Conservation (phyloP, 2,797 vertebrate genomes). For the Echiichthys vipera region DNA sequence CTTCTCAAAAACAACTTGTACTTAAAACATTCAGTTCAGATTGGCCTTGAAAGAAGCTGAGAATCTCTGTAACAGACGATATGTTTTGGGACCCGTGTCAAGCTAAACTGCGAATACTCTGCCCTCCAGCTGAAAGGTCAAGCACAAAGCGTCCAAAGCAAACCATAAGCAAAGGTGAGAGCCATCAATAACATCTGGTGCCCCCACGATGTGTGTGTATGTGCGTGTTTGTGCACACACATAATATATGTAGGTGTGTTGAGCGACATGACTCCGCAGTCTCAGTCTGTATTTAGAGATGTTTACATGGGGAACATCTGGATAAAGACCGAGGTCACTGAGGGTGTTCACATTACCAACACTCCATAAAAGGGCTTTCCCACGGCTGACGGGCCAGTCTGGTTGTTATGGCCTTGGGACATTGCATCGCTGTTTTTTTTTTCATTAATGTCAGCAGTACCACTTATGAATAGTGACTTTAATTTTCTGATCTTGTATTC, state of each 20-base stretch:
- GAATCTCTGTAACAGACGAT: neutral
- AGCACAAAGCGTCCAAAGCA: constrained; percentile 38
- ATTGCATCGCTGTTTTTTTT: neutral
- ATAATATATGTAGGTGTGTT: constrained; percentile 57
- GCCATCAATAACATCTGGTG: constrained; percentile 50
- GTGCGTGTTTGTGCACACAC: constrained; percentile 14
- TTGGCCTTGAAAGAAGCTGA: neutral
- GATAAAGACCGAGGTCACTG: constrained; percentile 74
- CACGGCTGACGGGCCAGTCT: constrained; percentile 54
- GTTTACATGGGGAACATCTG: constrained; percentile 82
- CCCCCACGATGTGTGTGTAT: constrained; percentile 17
- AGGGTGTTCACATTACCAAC: constrained; percentile 69
- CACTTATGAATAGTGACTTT: neutral
- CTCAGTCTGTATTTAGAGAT: constrained; percentile 71
- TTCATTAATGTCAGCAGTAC: neutral
- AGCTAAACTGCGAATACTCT: constrained; percentile 7
- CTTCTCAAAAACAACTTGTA: constrained; percentile 36
- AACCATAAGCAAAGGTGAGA: constrained; percentile 39
- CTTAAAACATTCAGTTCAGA: constrained; percentile 26
- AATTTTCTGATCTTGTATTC: neutral
- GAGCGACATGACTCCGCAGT: constrained; percentile 43
- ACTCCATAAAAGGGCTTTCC: constrained; percentile 76
- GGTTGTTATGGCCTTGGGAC: constrained; percentile 52
- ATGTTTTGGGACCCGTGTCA: neutral
- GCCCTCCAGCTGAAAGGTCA: constrained; percentile 49